Base-by-base conservation (phyloP, 2,888 invertebrate genomes). In the Diabrotica balteata region DNA sequence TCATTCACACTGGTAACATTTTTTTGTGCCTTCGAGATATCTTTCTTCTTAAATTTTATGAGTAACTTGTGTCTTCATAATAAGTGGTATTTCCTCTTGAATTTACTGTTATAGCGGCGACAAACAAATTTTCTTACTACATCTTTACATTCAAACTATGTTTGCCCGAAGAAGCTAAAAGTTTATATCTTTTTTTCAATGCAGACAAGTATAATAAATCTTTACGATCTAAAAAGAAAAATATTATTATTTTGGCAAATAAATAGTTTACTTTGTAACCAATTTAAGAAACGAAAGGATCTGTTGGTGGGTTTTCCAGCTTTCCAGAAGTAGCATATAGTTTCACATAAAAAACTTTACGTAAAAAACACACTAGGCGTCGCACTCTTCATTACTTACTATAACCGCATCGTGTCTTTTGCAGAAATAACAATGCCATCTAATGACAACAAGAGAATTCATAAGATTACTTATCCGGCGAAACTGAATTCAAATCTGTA, bases 151-250 rank as follows among this genome's bases (percentile, higher is more conserved):
- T 77, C 74, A 54, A 71, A 76, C 49, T 67, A 59, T 73, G 75
- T 54, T 66, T 63, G 42, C 58, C 54, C 47, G 70, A 42, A 8
- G 77, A 83, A 82, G 81, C 64, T 52, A 73, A n/a, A 80, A 81
- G 57, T 81, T 81, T 49, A 82, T 82, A n/a, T 78, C 32, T 4
- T 76, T 51, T 72, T 76, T 63, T 80, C 85, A 52, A 87, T 88
- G 6, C 79, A 83, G 79, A 81, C 89, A 70, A 22, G 51, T 10
- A 46, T 46, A 64, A 8, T 22, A 9, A n/a, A 43, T 32, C 17
- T 10, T 51, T 10, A 32, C 2, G 47, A 22, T 44, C 66, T 67
- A 63, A 67, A 67, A 67, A 47, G 42, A 61, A 66, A 55, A 49
- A 7, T 57, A 50, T 17, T 22, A 47, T 47, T 47, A 47, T 10